Evolutionary conservation across 2,888 invertebrate genomes (phyloP).

Genomic region (Poecilobothrus nobilitatus): DNA sequence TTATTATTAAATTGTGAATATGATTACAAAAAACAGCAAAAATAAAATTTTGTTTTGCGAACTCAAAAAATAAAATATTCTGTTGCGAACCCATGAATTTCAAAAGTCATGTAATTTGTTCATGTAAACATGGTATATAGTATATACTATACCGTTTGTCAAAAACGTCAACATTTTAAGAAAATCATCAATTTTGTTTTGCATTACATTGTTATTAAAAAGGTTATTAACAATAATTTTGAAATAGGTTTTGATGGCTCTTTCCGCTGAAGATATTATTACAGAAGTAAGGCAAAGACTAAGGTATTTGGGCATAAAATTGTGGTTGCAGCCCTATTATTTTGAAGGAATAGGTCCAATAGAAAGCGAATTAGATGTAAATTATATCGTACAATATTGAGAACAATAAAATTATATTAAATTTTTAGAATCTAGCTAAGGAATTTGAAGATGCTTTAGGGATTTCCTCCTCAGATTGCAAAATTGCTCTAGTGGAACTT

Average conservation of each 20-base stretch:
- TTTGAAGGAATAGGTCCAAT: constrained; percentile 45
- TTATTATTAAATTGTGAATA: too few relatives aligned
- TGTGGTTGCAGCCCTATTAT: constrained; percentile 69
- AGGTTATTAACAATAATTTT: too few relatives aligned
- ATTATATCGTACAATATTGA: constrained; percentile 9
- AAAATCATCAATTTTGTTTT: too few relatives aligned
- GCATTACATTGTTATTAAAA: too few relatives aligned
- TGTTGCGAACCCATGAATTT: too few relatives aligned
- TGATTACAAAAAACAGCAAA: too few relatives aligned
- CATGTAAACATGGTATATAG: too few relatives aligned
- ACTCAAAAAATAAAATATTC: too few relatives aligned
- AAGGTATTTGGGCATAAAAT: constrained; percentile 58
- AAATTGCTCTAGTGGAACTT: constrained; percentile 52
- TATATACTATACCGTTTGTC: too few relatives aligned
- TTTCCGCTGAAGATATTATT: constrained; percentile 49
- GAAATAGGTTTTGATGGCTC: not conserved
- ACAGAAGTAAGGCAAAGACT: constrained; percentile 59
- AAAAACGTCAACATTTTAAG: too few relatives aligned
- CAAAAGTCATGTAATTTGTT: too few relatives aligned
- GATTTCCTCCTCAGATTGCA: constrained; percentile 47
- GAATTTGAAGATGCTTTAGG: constrained; percentile 51
- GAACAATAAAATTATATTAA: not conserved
- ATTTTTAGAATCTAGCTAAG: constrained; percentile 53
- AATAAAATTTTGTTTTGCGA: too few relatives aligned
- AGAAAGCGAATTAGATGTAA: constrained; percentile 40